Conservation (phyloP, 2,113 vertebrate genomes). For the Rattus rattus region DNA sequence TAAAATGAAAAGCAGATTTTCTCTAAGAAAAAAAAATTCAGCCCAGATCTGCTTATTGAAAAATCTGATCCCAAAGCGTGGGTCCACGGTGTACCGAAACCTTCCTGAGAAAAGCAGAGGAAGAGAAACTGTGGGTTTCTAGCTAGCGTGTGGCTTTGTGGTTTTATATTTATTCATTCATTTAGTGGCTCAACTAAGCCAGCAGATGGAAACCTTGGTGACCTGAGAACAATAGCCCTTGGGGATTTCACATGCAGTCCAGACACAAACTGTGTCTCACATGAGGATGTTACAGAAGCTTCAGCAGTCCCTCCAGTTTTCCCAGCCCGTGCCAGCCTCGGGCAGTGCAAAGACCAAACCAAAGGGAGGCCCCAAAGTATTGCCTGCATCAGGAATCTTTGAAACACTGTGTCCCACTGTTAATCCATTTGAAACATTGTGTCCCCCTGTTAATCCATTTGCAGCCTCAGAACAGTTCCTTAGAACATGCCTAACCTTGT, state of each 20-base stretch:
- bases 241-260: neutral
- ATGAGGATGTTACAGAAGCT: neutral
- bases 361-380: neutral
- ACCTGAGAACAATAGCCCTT: neutral
- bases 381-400: neutral
- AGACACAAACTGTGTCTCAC: neutral
- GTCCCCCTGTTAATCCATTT: neutral
- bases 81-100: neutral
- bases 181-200: conserved; percentile 9
- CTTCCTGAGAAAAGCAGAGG: neutral
- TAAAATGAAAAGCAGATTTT: conserved; percentile 45
- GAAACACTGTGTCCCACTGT: neutral
- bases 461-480: conserved; percentile 20
- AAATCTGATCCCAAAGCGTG: conserved; percentile 4
- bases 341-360: neutral
- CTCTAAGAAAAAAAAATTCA: conserved; percentile 44
- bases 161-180: conserved; percentile 8
- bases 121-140: conserved; percentile 2
- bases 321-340: neutral
- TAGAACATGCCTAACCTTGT: neutral
- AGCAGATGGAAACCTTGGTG: neutral
- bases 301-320: neutral
- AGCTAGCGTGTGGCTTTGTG: neutral
- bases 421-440: neutral
- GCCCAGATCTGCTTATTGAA: conserved; percentile 17